A percentile compares a stretch with the other conserved stretches of the same genome.
These are phyloP conservation scores for Sesia bembeciformis DNA, from an alignment of 2,888 invertebrate genomes.

Conservation along the genomic window DNA sequence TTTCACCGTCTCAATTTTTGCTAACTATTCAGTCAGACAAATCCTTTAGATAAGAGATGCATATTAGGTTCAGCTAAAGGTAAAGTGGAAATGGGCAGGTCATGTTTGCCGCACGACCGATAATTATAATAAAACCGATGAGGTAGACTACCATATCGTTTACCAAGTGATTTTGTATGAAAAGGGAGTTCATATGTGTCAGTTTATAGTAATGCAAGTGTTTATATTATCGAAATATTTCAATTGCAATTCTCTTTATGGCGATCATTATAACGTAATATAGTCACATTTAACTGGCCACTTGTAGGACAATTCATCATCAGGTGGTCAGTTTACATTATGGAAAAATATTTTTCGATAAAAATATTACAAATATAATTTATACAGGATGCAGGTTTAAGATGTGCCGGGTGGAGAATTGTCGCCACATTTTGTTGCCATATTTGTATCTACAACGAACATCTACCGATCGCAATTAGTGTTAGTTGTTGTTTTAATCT, in stretches of 20 bases:
- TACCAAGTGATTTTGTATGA: not conserved
- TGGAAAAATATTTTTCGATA: not conserved
- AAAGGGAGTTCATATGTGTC: not conserved
- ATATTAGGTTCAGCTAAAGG: too few species aligned
- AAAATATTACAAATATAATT: not conserved
- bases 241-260: not conserved
- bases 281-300: not conserved
- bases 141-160: too few species aligned
- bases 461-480: constrained; percentile 39
- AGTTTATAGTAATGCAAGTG: not conserved
- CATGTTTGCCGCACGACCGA: too few species aligned
- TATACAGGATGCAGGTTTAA: constrained; percentile 19
- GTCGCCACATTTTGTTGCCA: constrained; percentile 25
- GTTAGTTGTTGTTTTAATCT: constrained; percentile 30
- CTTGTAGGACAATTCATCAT: not conserved
- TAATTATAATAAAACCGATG: too few species aligned
- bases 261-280: not conserved
- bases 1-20: too few species aligned
- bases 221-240: not conserved
- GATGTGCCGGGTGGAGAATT: constrained; percentile 24
- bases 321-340: not conserved
- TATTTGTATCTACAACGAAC: constrained; percentile 26
- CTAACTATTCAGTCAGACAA: too few species aligned
- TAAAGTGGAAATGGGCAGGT: too few species aligned
- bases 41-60: too few species aligned